These are phyloP conservation scores for Caenorhabditis elegans DNA, from an alignment of 1,140 invertebrate species.

Conservation along the genomic window WBcel235 BX284604.4:10370501-10371000, in stretches of 20 bases:
- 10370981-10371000: conserved; percentile 90
- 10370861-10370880: conserved; percentile 71
- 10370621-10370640: conserved; percentile 90
- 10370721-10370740: conserved; percentile 96
- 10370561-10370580: neutral
- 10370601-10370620: conserved; percentile 91
- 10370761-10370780: conserved; percentile 92
- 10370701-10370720: conserved; percentile 88
- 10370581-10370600: conserved; percentile 67
- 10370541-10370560: conserved; percentile 82
- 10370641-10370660: conserved; percentile 99
- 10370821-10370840: conserved; percentile 90
- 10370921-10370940: conserved; percentile 51
- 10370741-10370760: conserved; percentile 91
- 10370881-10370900: neutral
- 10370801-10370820: conserved; percentile 99
- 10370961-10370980: conserved; percentile 94
- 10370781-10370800: conserved; percentile 93
- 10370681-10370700: conserved; percentile 89
- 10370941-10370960: conserved; percentile 71
- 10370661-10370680: conserved; percentile 96
- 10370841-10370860: conserved; percentile 80
- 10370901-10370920: conserved; percentile 41
- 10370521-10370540: conserved; percentile 91
- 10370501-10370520: conserved; percentile 93